Evolutionary conservation across 2,797 vertebrate species (phyloP).

Genomic region (Tangara arthus): DNA sequence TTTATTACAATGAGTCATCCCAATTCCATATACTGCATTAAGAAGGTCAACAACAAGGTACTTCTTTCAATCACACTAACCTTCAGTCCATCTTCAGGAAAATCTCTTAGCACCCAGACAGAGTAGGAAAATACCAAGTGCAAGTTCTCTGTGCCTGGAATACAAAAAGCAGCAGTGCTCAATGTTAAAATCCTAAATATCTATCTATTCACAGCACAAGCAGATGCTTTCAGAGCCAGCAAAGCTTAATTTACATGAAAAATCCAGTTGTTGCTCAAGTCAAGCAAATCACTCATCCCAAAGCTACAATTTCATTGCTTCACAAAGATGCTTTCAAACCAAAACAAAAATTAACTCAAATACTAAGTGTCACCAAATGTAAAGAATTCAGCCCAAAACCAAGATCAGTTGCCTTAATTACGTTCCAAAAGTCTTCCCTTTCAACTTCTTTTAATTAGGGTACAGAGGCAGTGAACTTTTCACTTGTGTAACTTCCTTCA

Average conservation of each 20-base stretch:
- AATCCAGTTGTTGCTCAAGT: neutral
- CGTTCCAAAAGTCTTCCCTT: neutral
- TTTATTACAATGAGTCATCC: neutral
- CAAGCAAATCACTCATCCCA: neutral
- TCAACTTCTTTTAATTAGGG: neutral
- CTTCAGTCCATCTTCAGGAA: conserved; percentile 95
- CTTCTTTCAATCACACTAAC: conserved; percentile 63
- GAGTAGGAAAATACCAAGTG: conserved; percentile 95
- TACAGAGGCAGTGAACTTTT: neutral
- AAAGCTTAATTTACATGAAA: neutral
- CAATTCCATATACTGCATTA: neutral
- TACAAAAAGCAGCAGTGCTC: neutral
- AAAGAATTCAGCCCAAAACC: neutral
- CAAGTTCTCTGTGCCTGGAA: conserved; percentile 89
- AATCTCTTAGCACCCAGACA: conserved; percentile 93
- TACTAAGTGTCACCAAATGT: neutral
- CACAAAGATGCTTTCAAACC: neutral
- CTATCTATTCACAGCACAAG: neutral
- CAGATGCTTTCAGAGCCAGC: neutral
- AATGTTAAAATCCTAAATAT: neutral
- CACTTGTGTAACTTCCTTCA: neutral
- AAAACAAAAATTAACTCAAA: neutral
- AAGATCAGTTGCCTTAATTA: neutral
- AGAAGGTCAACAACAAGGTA: neutral
- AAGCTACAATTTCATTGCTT: neutral